Percentiles rank a stretch among this genome's conserved stretches.
Conservation (phyloP, 2,888 invertebrate genomes). For the Sphaeridia pumilis region DNA sequence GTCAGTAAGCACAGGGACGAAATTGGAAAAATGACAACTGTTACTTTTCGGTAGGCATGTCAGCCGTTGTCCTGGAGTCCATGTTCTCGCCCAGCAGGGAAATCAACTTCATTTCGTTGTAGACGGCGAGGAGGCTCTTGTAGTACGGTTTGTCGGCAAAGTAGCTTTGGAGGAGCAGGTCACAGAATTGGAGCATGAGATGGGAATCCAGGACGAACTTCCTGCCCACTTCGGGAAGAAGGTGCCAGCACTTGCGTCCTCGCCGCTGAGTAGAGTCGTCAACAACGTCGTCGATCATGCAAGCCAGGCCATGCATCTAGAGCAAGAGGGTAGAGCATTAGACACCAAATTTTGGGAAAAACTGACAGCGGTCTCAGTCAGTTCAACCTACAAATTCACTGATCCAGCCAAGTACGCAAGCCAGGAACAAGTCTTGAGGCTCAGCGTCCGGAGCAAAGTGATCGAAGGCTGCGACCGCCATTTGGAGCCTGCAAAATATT, state of each 20-base stretch:
- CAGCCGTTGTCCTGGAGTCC: constrained; percentile 58
- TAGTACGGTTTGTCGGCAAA: constrained; percentile 67
- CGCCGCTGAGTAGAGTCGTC: constrained; percentile 70
- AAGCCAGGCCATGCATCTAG: too few relatives aligned
- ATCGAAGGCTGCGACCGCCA: too few relatives aligned
- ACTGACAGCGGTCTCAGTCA: too few relatives aligned
- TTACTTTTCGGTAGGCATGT: constrained; percentile 52
- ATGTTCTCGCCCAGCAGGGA: constrained; percentile 72
- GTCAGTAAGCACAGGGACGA: too few relatives aligned
- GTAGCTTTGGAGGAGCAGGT: constrained; percentile 63
- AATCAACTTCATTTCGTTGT: constrained; percentile 63
- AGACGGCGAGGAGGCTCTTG: constrained; percentile 62
- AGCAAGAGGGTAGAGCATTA: too few relatives aligned
- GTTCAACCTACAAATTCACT: too few relatives aligned
- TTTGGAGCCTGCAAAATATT: too few relatives aligned
- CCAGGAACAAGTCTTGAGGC: too few relatives aligned
- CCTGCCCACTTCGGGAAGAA: constrained; percentile 48
- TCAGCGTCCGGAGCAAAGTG: too few relatives aligned
- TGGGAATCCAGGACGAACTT: constrained; percentile 75
- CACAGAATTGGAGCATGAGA: constrained; percentile 66
- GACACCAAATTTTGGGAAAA: too few relatives aligned
- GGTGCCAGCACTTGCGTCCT: constrained; percentile 83
- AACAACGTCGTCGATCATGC: constrained; percentile 82
- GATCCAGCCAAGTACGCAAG: too few relatives aligned
- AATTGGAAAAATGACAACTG: too few relatives aligned